Evolutionary conservation across 2,888 invertebrate genomes (phyloP).

Genomic region (Galerucella pusilla): DNA sequence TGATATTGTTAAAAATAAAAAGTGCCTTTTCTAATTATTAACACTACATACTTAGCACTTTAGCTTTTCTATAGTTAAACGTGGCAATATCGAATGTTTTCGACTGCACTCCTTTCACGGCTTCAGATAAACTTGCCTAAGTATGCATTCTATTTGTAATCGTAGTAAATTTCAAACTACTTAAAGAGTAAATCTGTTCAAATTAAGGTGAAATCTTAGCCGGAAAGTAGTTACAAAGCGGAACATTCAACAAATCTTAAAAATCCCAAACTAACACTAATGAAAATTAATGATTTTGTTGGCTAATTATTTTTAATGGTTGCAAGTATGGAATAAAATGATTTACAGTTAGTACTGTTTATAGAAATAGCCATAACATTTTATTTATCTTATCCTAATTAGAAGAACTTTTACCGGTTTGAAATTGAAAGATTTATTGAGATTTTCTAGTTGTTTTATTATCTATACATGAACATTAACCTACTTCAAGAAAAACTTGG

Average conservation of each 20-base stretch:
- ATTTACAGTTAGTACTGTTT: constrained; percentile 10
- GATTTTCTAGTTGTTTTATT: not conserved
- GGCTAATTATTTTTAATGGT: not conserved
- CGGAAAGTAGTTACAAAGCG: not conserved
- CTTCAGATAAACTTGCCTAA: too few species aligned
- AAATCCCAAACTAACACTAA: not conserved
- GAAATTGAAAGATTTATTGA: constrained; percentile 1
- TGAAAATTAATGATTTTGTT: not conserved
- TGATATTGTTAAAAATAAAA: too few species aligned
- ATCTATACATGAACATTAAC: not conserved
- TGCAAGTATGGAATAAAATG: not conserved
- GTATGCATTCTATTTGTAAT: too few species aligned
- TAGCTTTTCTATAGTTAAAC: too few species aligned
- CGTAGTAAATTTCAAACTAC: not conserved
- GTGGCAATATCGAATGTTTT: too few species aligned
- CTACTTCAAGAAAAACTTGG: not conserved
- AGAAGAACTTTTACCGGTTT: not conserved
- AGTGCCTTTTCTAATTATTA: too few species aligned
- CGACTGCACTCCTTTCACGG: too few species aligned
- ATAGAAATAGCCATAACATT: not conserved
- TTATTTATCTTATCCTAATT: not conserved
- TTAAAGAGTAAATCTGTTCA: not conserved
- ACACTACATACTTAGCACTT: too few species aligned
- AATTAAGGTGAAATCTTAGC: not conserved
- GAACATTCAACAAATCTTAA: not conserved